Evolutionary conservation across 2,888 invertebrate genomes (phyloP), one percentile per base, ranked within the genome.

Genomic region (Hydroisotoma schaefferi): DNA sequence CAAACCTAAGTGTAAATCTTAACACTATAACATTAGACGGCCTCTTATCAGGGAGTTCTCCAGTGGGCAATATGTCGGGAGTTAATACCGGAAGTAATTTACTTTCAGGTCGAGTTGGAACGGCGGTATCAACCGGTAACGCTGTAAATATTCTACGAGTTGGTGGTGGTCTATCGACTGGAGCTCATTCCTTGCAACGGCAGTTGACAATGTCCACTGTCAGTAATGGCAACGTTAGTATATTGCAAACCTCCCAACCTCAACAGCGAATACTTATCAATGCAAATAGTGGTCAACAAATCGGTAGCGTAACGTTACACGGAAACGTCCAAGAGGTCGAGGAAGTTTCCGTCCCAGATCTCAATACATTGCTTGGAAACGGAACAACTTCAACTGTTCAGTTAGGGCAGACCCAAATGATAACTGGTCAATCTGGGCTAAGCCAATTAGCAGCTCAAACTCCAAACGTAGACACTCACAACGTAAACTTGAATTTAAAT

Each of bases 11-110:
- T 27, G 59, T 70, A 2, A 70, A 69, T 54, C 55, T 71, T 12
- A 71, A 71, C 55, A 62, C 69, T 8, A 69, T 71, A 8, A 68
- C 67, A 56, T 54, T 71, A 29, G 71, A 71, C 46, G 67, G 71
- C 3, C 51, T 67, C 3, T 26, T 67, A 5, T 46, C 46, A 12
- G 18, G 46, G 23, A 40, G n/a, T 40, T 40, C 40, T 6, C 33
- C 33, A 15, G 25, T 26, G 12, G 25, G 4, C 18, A 67, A 61
- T 27, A 63, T 61, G 27, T 27, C 60, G 18, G 57, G 66, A 52
- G 48, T 58, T 22, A 66, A 63, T 54, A 52, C 59, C 23, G 59
- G 43, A 22, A 23, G 23, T 23, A 10, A 48, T 26, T 20, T 18
- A 27, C 15, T 10, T 18, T 26, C 15, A 6, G 6, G 27, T 12